A percentile compares a stretch with the other conserved stretches of the same genome.
phyloP scores from a whole-genome alignment of 2,113 vertebrate genomes.

The Platysternon megacephalum region DNA sequence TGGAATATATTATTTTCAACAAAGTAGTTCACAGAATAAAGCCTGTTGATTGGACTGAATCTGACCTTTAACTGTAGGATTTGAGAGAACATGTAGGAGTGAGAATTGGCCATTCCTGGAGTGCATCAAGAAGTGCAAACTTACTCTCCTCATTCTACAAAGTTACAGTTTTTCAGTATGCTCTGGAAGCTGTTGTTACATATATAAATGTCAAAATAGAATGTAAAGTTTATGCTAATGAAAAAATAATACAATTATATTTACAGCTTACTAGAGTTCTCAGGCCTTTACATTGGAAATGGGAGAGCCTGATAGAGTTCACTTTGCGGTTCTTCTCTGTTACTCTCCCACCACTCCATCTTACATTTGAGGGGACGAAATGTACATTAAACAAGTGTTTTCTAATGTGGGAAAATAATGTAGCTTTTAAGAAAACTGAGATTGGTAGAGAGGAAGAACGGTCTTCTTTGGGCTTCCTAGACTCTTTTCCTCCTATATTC shows the following conservation, averaged over 20 bases:
- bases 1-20: neutral
- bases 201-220: neutral
- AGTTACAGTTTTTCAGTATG: neutral
- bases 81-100: neutral
- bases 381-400: rapidly evolving
- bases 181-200: neutral
- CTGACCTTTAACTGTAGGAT: neutral
- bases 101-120: rapidly evolving
- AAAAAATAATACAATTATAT: neutral
- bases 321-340: neutral
- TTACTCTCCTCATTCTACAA: neutral
- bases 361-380: neutral
- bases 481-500: neutral
- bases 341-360: rapidly evolving
- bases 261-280: neutral
- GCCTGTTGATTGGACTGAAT: neutral
- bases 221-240: neutral
- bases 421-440: neutral
- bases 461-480: neutral
- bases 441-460: neutral
- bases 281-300: neutral
- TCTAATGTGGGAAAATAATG: neutral
- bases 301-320: neutral
- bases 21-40: neutral
- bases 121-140: neutral